These are phyloP conservation scores for Venusia cambrica DNA, from an alignment of 2,888 invertebrate genomes.

Conservation along the genomic window DNA sequence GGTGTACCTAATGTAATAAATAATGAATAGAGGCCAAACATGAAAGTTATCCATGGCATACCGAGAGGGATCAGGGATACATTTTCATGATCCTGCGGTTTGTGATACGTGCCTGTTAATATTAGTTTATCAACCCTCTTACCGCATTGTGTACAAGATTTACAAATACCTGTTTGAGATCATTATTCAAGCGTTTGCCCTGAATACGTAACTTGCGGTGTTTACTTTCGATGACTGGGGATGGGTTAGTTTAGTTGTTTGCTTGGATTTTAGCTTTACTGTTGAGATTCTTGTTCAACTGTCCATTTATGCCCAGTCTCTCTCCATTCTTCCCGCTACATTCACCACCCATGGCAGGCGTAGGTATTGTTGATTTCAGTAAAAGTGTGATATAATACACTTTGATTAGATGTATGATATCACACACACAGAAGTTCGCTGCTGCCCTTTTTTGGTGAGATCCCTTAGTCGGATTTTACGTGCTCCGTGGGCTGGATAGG, in stretches of 20 bases:
- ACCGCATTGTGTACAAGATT: constrained; percentile 61
- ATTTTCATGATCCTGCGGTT: constrained; percentile 79
- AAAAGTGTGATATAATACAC: too few species aligned
- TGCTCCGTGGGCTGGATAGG: too few species aligned
- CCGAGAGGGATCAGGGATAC: constrained; percentile 65
- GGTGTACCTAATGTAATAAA: constrained; percentile 69
- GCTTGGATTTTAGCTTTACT: constrained; percentile 6
- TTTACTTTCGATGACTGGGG: constrained; percentile 4
- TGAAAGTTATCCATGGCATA: constrained; percentile 66
- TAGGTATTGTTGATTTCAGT: too few species aligned
- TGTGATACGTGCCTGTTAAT: constrained; percentile 70
- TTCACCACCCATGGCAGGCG: too few species aligned
- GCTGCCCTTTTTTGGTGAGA: too few species aligned
- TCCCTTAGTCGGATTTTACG: too few species aligned
- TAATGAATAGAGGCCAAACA: constrained; percentile 73
- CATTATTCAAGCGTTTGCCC: constrained; percentile 38
- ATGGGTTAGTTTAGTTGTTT: constrained; percentile 6
- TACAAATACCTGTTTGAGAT: constrained; percentile 51
- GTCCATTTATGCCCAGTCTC: too few species aligned
- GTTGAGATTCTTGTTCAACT: background rate
- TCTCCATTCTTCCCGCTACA: too few species aligned
- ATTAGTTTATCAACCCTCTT: constrained; percentile 72
- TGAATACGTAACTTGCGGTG: constrained; percentile 26
- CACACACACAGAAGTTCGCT: too few species aligned
- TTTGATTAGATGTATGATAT: too few species aligned